Conservation (phyloP, 1,140 invertebrate genomes). For the Ips typographus region DNA sequence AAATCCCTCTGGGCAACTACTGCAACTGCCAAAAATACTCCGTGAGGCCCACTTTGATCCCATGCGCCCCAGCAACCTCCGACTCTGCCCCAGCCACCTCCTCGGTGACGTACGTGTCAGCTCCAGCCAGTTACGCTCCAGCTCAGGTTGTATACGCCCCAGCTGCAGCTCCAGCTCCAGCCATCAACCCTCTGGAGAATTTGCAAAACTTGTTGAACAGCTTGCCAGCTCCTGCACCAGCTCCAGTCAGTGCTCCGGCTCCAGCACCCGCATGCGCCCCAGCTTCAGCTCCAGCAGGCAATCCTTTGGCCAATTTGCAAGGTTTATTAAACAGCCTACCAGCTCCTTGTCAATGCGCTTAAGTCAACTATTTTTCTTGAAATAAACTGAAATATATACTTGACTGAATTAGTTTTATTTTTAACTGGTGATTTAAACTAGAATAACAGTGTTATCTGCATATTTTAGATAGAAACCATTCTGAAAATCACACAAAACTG, state of each 20-base stretch:
- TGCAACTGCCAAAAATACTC: constrained; percentile 32
- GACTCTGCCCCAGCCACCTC: not conserved
- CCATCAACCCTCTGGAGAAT: not conserved
- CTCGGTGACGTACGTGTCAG: not conserved
- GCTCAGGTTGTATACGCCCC: too few relatives aligned
- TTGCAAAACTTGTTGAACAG: constrained; percentile 1
- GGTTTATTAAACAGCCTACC: too few relatives aligned
- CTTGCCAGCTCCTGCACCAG: not conserved
- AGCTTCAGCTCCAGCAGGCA: too few relatives aligned
- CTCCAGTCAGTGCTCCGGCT: not conserved
- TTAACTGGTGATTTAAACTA: too few relatives aligned
- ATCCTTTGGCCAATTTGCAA: too few relatives aligned
- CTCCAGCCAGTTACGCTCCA: not conserved
- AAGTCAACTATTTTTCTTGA: too few relatives aligned
- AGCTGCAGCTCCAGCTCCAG: constrained; percentile 4
- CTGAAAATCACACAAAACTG: too few relatives aligned
- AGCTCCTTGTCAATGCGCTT: too few relatives aligned
- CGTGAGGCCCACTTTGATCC: constrained; percentile 19
- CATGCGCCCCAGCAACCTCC: constrained; percentile 10
- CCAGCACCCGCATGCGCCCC: not conserved
- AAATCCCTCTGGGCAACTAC: constrained; percentile 23
- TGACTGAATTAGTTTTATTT: too few relatives aligned
- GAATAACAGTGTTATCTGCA: too few relatives aligned
- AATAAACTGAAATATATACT: too few relatives aligned
- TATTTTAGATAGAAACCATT: too few relatives aligned